Percentiles rank a stretch among this genome's conserved stretches.
phyloP scores from a whole-genome alignment of 2,113 vertebrate species.

The Channa maculata region DNA sequence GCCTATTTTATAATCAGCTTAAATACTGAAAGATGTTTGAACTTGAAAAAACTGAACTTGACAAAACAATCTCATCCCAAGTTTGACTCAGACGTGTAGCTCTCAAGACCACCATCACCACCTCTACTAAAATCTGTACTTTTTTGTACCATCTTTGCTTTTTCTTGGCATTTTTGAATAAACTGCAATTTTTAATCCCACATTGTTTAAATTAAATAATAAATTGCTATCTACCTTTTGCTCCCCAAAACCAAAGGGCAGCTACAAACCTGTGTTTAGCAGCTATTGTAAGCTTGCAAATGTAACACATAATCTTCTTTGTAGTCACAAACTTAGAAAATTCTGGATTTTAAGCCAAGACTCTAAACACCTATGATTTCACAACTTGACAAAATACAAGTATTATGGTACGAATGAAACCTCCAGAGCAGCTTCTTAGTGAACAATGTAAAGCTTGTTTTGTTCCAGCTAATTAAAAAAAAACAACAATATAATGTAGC shows the following conservation, averaged over 20 bases:
- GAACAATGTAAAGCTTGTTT: not conserved
- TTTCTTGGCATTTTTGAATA: no score
- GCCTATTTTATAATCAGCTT: conserved; percentile 1
- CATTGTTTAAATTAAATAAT: not conserved
- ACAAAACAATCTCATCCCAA: not conserved
- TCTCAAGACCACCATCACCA: no score
- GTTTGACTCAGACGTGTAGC: not conserved
- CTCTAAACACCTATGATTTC: no score
- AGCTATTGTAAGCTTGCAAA: not conserved
- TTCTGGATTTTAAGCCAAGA: no score
- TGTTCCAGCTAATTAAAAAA: not conserved
- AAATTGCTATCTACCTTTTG: not conserved
- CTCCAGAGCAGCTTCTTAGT: not conserved
- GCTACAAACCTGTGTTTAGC: no score
- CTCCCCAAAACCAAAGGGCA: no score
- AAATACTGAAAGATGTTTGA: not conserved
- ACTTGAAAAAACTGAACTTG: not conserved
- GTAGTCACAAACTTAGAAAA: no score
- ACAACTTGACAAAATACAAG: no score
- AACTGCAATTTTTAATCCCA: no score
- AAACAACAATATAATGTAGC: not conserved
- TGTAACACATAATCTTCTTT: not conserved
- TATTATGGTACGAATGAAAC: no score
- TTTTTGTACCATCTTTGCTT: not conserved
- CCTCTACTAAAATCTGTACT: not conserved